Base-by-base conservation (phyloP, 2,797 vertebrate genomes). In the Carapus acus region DNA sequence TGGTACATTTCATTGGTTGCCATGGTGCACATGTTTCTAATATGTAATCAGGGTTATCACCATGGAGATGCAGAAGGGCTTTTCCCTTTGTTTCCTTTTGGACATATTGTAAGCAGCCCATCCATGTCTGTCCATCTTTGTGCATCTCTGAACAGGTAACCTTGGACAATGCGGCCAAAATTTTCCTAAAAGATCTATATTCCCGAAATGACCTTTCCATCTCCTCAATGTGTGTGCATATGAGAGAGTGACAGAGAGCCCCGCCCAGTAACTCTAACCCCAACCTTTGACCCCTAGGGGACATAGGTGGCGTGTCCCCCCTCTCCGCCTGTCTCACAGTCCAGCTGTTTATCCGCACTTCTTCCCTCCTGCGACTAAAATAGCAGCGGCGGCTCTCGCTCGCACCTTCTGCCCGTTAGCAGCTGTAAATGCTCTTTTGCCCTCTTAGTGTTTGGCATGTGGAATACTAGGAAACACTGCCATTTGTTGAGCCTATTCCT, bases 121-220 rank as follows among this genome's bases (percentile, higher is more conserved):
- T 78, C 67, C 40, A 54, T 36, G 60, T 54, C 20, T 36, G 39
- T 66, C 34, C 47, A 46, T 58, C 43, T 49, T 16, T 17, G 49
- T 59, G 37, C 49, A 19, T 63, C 31, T 19, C 40, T 8, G 7
- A 39, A 57, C 65, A 73, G 60, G 74, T 74, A 59, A 55, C 33
- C 56, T 21, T 29, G 39, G 48, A 37, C 38, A 49, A 42, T 31
- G 41, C 29, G 24, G 65, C 54, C 42, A 40, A 20, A 17, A 41
- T 50, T 36, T 4, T 27, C 24, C 24, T 5, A 27, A 27, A 9
- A 5, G 57, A 58, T 49, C 64, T 69, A 63, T 54, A 43, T 41
- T 63, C 57, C 31, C 54, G 43, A n/a, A n/a, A n/a, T n/a, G n/a
- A n/a, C 78, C 57, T 85, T 85, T 85, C 85, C 83, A 87, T 86